Evolutionary conservation across 2,113 vertebrate species (phyloP), one percentile per base, ranked within the genome.

Genomic region (Mungos mungo): DNA sequence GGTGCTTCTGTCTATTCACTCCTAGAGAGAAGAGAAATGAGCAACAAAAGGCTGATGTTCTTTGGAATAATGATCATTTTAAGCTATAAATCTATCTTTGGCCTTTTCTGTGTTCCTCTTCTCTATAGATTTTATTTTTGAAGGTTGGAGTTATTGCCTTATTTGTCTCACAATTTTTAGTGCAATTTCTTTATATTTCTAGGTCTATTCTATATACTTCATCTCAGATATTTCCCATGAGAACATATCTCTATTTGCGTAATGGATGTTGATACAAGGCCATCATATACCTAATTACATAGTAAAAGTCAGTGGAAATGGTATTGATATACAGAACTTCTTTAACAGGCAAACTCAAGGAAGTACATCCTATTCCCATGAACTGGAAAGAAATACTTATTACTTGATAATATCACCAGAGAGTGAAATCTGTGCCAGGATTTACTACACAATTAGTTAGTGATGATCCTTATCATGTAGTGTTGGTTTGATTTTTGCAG

Each of bases 401-500:
- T 93, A 82, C 92, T 88, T 92, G 76, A 88, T 92, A 96, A 54
- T 93, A 88, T 94, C 88, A 88, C 71, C 85, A 41, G 16, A 50
- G 84, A 90, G 35, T 96, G 77, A 94, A 92, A 57, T 92, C 84
- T 85, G n/a, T 83, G 52, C 76, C 74, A 76, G 33, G 47, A 97
- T 97, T 98, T 97, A 96, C 83, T 95, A 90, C 1, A 12, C n/a
- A 96, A 69, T 97, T 97, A 96, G 79, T 80, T 87, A 82, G 84
- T 81, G 84, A 82, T 41, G 80, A 95, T 97, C 19, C 60, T 96
- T 96, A 96, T 95, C 84, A 25, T 60, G 63, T 41, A 19, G 14
- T 77, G 52, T 90, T 87, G 68, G 72, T 77, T 96, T 90, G 96
- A 41, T 16, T 94, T 92, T 96, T 92, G 76, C 86, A 90, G 60